These are phyloP conservation scores for Cristatella mucedo DNA, from an alignment of 2,888 invertebrate genomes.

Conservation along the genomic window DNA sequence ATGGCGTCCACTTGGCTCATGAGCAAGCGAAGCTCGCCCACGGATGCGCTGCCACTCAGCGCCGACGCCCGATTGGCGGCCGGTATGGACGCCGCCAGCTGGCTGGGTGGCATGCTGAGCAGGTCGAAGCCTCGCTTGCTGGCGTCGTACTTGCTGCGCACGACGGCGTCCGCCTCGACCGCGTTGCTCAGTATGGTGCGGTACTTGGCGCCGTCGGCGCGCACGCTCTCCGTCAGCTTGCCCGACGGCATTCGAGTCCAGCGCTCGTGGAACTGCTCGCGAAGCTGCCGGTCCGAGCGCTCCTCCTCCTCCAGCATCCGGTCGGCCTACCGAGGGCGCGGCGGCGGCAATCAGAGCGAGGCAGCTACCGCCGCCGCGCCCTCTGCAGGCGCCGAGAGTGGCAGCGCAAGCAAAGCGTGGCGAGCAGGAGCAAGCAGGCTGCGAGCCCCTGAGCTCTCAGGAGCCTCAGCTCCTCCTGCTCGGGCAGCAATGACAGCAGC, in stretches of 20 bases:
- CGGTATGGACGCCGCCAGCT: constrained; percentile 30
- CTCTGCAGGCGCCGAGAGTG: too few species aligned
- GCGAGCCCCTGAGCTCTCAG: too few species aligned
- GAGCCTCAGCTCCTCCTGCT: too few species aligned
- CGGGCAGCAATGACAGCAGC: too few species aligned
- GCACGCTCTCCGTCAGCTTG: constrained; percentile 64
- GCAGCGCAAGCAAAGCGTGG: too few species aligned
- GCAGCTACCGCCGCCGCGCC: too few species aligned
- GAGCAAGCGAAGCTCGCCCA: constrained; percentile 51
- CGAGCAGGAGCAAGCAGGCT: too few species aligned
- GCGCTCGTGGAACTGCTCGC: constrained; percentile 72
- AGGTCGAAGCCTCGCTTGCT: constrained; percentile 54
- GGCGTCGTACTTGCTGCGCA: constrained; percentile 64
- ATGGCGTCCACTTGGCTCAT: constrained; percentile 71
- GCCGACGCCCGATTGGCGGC: constrained; percentile 40
- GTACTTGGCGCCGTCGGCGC: constrained; percentile 76
- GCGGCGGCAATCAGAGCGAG: too few species aligned
- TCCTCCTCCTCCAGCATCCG: constrained; percentile 70
- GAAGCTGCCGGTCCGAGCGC: constrained; percentile 68
- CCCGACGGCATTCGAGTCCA: constrained; percentile 80
- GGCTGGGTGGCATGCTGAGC: constrained; percentile 49
- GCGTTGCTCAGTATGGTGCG: constrained; percentile 74
- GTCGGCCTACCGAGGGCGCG: constrained; percentile 34
- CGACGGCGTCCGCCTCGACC: constrained; percentile 58
- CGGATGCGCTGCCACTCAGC: constrained; percentile 46